Evolutionary conservation across 2,797 vertebrate species (phyloP).

Genomic region (Tragelaphus oryx): DNA sequence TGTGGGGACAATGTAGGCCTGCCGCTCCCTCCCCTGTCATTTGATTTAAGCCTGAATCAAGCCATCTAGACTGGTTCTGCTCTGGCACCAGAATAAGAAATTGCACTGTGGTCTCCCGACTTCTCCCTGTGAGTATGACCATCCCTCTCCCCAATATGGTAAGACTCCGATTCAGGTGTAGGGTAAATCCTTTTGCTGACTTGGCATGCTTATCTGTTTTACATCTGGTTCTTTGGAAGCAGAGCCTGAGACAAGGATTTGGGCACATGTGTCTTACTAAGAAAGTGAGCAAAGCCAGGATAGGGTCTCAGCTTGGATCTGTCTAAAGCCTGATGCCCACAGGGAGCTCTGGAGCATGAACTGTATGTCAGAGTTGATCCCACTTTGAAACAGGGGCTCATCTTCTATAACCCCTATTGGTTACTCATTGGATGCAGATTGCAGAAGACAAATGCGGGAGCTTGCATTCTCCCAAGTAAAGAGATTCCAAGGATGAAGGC

Average conservation of each 20-base stretch:
- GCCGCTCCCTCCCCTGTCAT: neutral
- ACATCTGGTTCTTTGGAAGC: neutral
- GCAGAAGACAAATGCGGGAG: neutral
- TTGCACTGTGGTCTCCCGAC: neutral
- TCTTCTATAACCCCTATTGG: neutral
- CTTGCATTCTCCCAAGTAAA: neutral
- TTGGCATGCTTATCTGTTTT: neutral
- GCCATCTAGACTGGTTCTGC: neutral
- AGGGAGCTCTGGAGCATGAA: neutral
- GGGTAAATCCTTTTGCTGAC: neutral
- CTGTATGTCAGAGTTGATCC: neutral
- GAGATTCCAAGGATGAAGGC: neutral
- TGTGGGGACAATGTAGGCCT: too few relatives aligned
- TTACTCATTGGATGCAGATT: neutral
- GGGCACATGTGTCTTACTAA: fast-evolving
- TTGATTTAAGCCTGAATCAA: neutral
- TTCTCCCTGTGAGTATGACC: neutral
- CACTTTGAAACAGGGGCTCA: neutral
- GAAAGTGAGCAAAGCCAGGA: neutral
- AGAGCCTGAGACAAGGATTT: neutral
- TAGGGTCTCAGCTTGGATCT: neutral
- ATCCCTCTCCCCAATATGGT: neutral
- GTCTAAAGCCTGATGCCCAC: neutral
- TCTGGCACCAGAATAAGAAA: too few relatives aligned
- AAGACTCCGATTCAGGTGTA: neutral